These are phyloP conservation scores for Drosophila nr. perissopoda DNA, from an alignment of 2,888 invertebrate genomes.

Conservation along the genomic window DNA sequence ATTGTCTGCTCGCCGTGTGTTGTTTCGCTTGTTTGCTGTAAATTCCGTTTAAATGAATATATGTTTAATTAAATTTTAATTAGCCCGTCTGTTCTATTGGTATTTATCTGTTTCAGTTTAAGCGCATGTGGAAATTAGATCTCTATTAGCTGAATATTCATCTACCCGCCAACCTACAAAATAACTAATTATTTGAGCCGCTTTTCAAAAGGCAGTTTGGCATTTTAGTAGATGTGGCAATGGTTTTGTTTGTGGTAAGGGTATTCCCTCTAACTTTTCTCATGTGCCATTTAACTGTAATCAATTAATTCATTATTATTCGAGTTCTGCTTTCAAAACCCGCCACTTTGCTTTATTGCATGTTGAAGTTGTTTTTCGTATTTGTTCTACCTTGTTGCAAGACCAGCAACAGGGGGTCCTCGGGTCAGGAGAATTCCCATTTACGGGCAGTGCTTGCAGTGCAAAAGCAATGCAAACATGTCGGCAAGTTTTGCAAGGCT, in stretches of 20 bases:
- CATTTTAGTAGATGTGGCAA: slow-evolving; percentile 41
- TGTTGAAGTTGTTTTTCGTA: slow-evolving; percentile 75
- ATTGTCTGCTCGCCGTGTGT: neutral
- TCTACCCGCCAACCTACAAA: slow-evolving; percentile 23
- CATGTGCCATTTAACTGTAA: slow-evolving; percentile 70
- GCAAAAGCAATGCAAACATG: slow-evolving; percentile 59
- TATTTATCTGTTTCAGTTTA: slow-evolving; percentile 12
- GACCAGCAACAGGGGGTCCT: neutral
- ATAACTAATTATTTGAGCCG: slow-evolving; percentile 51
- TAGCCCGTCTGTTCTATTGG: slow-evolving; percentile 61
- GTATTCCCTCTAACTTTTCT: slow-evolving; percentile 15
- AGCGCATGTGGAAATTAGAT: slow-evolving; percentile 30
- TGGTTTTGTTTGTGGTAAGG: slow-evolving; percentile 34
- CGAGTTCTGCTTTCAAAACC: slow-evolving; percentile 68
- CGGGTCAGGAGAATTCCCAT: slow-evolving; percentile 17
- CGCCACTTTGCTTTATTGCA: slow-evolving; percentile 76
- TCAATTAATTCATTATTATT: slow-evolving; percentile 78
- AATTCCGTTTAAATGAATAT: slow-evolving; percentile 67
- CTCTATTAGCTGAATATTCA: slow-evolving; percentile 30
- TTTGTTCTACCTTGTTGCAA: slow-evolving; percentile 65
- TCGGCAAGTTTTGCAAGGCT: slow-evolving; percentile 63
- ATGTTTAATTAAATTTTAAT: slow-evolving; percentile 77
- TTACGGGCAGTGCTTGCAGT: slow-evolving; percentile 30
- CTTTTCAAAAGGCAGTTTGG: slow-evolving; percentile 27
- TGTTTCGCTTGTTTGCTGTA: slow-evolving; percentile 61